Evolutionary conservation across 1,140 invertebrate species (phyloP).

Genomic region (Lepidurus couesii): DNA sequence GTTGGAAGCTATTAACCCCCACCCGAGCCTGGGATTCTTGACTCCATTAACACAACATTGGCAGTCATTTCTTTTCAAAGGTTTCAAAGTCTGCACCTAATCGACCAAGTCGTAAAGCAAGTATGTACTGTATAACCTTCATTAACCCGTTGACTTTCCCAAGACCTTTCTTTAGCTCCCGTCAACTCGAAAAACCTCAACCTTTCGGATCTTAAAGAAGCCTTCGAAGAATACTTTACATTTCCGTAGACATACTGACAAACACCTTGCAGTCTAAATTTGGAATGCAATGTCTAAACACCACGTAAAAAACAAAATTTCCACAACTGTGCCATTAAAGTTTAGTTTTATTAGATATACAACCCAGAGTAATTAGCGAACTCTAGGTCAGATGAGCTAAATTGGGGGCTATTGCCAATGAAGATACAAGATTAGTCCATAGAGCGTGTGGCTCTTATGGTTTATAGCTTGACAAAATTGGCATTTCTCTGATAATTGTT

Average conservation of each 20-base stretch:
- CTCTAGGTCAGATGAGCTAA: too few relatives aligned
- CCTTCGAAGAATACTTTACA: too few relatives aligned
- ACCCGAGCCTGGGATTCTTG: neutral
- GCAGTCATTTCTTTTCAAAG: neutral
- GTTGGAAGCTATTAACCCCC: neutral
- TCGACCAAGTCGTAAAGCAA: slow-evolving; percentile 10
- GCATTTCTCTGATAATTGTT: neutral
- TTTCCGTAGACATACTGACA: too few relatives aligned
- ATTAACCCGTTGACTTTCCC: slow-evolving; percentile 15
- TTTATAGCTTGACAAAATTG: neutral
- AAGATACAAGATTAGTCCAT: neutral
- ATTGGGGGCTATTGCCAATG: neutral
- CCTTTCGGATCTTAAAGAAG: too few relatives aligned
- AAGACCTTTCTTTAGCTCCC: neutral
- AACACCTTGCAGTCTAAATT: too few relatives aligned
- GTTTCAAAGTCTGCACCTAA: neutral
- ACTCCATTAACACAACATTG: slow-evolving; percentile 8
- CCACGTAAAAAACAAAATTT: too few relatives aligned
- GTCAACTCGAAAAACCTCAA: too few relatives aligned
- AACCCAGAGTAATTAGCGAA: too few relatives aligned
- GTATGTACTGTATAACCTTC: neutral
- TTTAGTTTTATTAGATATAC: too few relatives aligned
- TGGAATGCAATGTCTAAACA: too few relatives aligned
- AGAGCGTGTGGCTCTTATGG: neutral
- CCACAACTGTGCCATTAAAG: too few relatives aligned